Evolutionary conservation across 2,888 invertebrate genomes (phyloP).

Genomic region (Drosophila kanekoi): DNA sequence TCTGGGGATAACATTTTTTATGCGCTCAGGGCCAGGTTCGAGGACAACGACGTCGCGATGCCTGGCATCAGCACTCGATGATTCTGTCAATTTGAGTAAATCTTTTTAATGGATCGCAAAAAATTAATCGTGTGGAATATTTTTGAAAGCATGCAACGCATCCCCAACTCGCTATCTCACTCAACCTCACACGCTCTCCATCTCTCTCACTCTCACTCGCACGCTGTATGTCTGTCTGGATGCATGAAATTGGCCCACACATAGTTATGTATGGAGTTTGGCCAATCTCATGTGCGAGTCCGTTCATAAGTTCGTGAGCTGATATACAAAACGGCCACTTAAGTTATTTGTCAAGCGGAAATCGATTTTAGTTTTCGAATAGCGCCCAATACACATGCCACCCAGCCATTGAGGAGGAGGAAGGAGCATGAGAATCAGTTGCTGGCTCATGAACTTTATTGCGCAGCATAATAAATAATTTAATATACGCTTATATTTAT

Average conservation of each 20-base stretch:
- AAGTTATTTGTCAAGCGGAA: constrained; percentile 77
- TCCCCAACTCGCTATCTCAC: background rate
- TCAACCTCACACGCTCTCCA: background rate
- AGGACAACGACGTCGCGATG: constrained; percentile 46
- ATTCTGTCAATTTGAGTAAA: constrained; percentile 81
- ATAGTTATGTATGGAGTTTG: constrained; percentile 42
- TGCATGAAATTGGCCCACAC: constrained; percentile 27
- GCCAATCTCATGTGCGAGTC: constrained; percentile 22
- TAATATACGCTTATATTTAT: constrained; percentile 11
- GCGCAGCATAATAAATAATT: constrained; percentile 66
- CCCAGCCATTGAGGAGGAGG: background rate
- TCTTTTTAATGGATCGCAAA: constrained; percentile 80
- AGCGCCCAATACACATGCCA: background rate
- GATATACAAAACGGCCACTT: constrained; percentile 67
- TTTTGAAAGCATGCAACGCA: constrained; percentile 51
- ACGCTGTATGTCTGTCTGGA: constrained; percentile 2
- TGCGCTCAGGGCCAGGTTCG: constrained; percentile 60
- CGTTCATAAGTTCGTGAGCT: constrained; percentile 33
- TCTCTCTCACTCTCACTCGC: background rate
- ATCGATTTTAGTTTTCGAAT: constrained; percentile 75
- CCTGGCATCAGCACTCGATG: constrained; percentile 53
- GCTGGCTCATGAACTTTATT: constrained; percentile 43
- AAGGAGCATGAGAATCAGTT: background rate
- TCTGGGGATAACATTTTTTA: constrained; percentile 54
- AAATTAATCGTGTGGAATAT: constrained; percentile 80